Evolutionary conservation across 2,113 vertebrate genomes (phyloP).

Genomic region (Pomatorhinus ruficollis): DNA sequence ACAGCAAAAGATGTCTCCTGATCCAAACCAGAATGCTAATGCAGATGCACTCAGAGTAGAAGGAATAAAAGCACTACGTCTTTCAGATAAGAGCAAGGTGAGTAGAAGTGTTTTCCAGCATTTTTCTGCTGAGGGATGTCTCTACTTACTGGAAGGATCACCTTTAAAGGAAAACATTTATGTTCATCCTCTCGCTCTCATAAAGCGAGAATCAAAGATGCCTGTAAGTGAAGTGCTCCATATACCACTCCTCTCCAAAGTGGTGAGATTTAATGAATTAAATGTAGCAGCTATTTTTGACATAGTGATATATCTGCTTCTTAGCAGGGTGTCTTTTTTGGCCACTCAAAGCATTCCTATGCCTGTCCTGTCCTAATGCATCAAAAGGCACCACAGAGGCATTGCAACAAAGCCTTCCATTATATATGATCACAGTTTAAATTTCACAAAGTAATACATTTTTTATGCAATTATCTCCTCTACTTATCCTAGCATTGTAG

Average conservation of each 20-base stretch:
- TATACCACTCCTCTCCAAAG: neutral
- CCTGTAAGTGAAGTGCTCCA: neutral
- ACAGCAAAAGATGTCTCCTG: neutral
- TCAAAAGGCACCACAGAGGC: neutral
- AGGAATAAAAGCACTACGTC: neutral
- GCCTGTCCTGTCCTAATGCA: neutral
- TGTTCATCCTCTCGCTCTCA: neutral
- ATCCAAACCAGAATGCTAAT: neutral
- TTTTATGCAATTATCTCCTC: constrained; percentile 13
- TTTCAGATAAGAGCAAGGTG: neutral
- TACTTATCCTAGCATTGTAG: neutral
- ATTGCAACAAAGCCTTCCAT: neutral
- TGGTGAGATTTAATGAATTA: neutral
- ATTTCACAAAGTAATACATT: neutral
- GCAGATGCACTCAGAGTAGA: neutral
- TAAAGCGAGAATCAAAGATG: neutral
- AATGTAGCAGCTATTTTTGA: neutral
- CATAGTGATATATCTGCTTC: neutral
- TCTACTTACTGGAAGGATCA: neutral
- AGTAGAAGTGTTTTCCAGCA: neutral
- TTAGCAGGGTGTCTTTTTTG: neutral
- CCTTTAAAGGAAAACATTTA: neutral
- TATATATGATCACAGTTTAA: neutral
- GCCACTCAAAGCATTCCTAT: neutral
- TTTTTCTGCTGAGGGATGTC: neutral